phyloP scores from a whole-genome alignment of 1,140 invertebrate genomes.

The Drosophila kikkawai region DNA sequence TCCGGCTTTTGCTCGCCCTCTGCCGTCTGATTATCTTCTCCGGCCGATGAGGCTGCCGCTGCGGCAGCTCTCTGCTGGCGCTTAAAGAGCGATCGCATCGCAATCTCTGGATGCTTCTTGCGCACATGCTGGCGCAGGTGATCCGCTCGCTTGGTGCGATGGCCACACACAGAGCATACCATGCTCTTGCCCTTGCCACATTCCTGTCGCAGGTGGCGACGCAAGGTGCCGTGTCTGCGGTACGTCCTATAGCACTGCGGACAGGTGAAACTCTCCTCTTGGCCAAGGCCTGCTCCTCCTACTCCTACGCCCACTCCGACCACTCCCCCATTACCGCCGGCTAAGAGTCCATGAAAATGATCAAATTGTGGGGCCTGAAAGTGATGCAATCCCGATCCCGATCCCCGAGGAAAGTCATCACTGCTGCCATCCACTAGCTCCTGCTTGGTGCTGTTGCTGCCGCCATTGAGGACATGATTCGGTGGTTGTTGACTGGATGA shows the following conservation, averaged over 20 bases:
- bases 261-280: constrained; percentile 85
- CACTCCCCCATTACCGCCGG: constrained; percentile 14
- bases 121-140: constrained; percentile 85
- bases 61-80: constrained; percentile 60
- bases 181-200: constrained; percentile 86
- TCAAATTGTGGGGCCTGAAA: constrained; percentile 68
- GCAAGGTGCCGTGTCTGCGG: constrained; percentile 86
- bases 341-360: constrained; percentile 55
- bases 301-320: constrained; percentile 6
- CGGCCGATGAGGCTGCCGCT: constrained; percentile 21
- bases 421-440: constrained; percentile 44
- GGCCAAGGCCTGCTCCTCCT: constrained; percentile 1
- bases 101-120: constrained; percentile 85
- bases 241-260: constrained; percentile 87
- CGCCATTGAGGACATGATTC: constrained; percentile 45
- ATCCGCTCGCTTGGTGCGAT: constrained; percentile 86
- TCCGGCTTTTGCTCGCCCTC: constrained; percentile 51
- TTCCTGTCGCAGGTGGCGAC: constrained; percentile 86
- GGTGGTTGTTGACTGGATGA: constrained; percentile 51
- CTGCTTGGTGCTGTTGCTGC: constrained; percentile 37
- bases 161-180: constrained; percentile 85
- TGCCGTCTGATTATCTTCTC: constrained; percentile 17
- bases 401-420: constrained; percentile 58
- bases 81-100: constrained; percentile 79
- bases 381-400: constrained; percentile 30